A percentile compares a stretch with the other conserved stretches of the same genome.
These are phyloP conservation scores for Bombus superbus DNA, from an alignment of 1,140 invertebrate genomes.

Conservation along the genomic window DNA sequence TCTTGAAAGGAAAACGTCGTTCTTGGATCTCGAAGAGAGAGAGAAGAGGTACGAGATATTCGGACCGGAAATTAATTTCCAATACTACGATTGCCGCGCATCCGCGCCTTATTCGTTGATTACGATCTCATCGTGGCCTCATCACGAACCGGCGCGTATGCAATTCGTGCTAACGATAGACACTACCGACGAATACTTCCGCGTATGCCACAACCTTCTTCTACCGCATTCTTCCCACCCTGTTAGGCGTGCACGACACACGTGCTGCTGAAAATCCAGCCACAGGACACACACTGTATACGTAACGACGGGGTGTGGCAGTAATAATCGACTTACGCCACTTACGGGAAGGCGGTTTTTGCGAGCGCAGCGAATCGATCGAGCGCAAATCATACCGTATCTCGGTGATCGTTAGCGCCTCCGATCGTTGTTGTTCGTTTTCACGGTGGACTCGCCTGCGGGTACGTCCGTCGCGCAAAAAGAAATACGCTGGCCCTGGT, in stretches of 20 bases:
- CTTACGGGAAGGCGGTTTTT: conserved; percentile 33
- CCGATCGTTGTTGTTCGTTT: neutral
- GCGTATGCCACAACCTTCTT: conserved; percentile 12
- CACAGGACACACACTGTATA: neutral
- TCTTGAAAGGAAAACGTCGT: neutral
- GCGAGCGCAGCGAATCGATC: conserved; percentile 38
- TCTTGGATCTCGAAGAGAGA: neutral
- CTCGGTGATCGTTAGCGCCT: conserved; percentile 57
- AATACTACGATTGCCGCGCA: neutral
- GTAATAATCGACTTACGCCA: conserved; percentile 24
- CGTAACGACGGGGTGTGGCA: conserved; percentile 9
- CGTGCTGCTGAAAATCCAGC: neutral
- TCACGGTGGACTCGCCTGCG: neutral
- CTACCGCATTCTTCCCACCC: conserved; percentile 29
- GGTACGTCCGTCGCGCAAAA: neutral
- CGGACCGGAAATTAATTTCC: conserved; percentile 34
- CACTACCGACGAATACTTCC: conserved; percentile 27
- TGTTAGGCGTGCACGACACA: neutral
- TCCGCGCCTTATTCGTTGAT: conserved; percentile 12
- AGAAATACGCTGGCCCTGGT: neutral
- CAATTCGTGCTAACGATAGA: conserved; percentile 45
- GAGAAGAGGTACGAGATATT: neutral
- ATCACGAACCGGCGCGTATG: neutral
- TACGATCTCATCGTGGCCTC: conserved; percentile 22
- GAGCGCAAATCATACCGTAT: conserved; percentile 51